phyloP scores from a whole-genome alignment of 2,797 vertebrate species.

The Acipenser oxyrinchus region DNA sequence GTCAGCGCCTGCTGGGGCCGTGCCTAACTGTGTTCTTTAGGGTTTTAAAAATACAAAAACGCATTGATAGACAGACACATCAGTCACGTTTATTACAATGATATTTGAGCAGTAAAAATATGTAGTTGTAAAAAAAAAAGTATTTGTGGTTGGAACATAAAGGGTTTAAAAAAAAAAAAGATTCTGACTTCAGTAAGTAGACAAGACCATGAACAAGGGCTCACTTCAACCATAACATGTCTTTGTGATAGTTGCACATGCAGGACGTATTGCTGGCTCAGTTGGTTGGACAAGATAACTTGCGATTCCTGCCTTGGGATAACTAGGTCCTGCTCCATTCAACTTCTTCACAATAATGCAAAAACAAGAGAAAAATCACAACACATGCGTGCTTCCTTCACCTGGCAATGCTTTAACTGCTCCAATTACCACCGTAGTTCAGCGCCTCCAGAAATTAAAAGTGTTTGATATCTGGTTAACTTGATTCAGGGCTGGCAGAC shows the following conservation, averaged over 20 bases:
- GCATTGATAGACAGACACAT: too few relatives aligned
- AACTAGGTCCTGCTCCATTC: background rate
- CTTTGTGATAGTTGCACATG: background rate
- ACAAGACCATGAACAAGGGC: background rate
- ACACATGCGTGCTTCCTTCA: constrained; percentile 6
- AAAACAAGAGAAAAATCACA: constrained; percentile 11
- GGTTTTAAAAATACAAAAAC: too few relatives aligned
- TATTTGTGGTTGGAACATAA: too few relatives aligned
- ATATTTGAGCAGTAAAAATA: too few relatives aligned
- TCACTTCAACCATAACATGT: background rate
- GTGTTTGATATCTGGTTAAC: background rate
- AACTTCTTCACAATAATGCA: constrained; percentile 8
- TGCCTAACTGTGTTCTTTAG: too few relatives aligned
- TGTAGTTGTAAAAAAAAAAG: too few relatives aligned
- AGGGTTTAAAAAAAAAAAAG: too few relatives aligned
- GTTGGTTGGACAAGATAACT: background rate
- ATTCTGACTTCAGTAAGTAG: too few relatives aligned
- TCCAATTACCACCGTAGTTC: constrained; percentile 8
- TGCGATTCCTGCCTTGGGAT: background rate
- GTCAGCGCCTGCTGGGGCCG: too few relatives aligned
- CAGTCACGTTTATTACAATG: too few relatives aligned
- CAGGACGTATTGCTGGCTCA: background rate
- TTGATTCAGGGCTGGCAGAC: constrained; percentile 6
- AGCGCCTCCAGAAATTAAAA: background rate
- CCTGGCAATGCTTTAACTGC: constrained; percentile 3